A percentile compares a stretch with the other conserved stretches of the same genome.
Conservation (phyloP, 2,113 vertebrate genomes). For the Mormoops blainvillei region DNA sequence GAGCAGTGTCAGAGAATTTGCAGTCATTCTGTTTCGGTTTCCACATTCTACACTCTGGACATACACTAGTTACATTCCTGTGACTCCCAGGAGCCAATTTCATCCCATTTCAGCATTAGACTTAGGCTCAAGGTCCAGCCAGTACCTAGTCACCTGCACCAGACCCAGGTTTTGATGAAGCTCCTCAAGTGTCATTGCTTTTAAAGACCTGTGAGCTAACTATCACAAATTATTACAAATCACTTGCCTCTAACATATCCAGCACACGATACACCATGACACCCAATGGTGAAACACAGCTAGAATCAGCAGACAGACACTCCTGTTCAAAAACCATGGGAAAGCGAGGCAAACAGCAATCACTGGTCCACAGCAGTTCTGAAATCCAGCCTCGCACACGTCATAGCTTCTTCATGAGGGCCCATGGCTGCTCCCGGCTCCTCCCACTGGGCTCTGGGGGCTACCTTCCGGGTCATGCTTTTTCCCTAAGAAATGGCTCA, state of each 20-base stretch:
- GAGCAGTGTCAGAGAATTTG: neutral
- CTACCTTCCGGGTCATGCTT: neutral
- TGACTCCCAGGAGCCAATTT: neutral
- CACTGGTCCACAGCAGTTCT: neutral
- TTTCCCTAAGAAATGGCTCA: neutral
- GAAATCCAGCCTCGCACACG: neutral
- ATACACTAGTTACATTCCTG: neutral
- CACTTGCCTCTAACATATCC: neutral
- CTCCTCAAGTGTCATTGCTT: neutral
- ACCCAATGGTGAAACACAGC: neutral
- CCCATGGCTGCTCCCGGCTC: neutral
- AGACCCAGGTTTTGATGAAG: neutral
- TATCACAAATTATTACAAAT: neutral
- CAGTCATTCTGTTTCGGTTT: neutral
- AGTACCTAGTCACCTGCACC: neutral
- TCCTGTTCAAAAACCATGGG: neutral
- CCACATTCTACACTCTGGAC: neutral
- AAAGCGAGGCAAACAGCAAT: neutral
- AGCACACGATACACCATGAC: neutral
- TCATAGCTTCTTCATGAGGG: neutral
- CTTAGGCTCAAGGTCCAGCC: neutral
- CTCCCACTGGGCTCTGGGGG: neutral
- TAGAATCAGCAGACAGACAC: neutral
- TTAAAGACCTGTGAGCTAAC: neutral
- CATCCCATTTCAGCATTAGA: neutral